Percentiles rank a stretch among this genome's conserved stretches.
These are phyloP conservation scores for Xiphophorus couchianus DNA, from an alignment of 2,113 vertebrate species.

Conservation along the genomic window DNA sequence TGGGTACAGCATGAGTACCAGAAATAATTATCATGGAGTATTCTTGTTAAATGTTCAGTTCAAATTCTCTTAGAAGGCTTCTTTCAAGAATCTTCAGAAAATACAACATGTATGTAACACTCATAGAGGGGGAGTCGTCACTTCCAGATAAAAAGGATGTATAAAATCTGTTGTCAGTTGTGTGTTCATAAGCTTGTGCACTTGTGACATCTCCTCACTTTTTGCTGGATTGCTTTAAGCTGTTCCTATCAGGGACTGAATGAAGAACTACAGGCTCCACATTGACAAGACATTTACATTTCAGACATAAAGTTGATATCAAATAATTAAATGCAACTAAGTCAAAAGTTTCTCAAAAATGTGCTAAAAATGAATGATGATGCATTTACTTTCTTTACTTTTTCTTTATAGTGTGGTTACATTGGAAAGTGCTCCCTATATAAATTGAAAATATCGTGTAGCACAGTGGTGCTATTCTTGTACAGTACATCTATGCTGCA, in stretches of 20 bases:
- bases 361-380: not conserved
- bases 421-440: not conserved
- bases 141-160: too few relatives aligned
- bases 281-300: not conserved
- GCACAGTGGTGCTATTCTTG: conserved; percentile 19
- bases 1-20: too few relatives aligned
- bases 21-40: too few relatives aligned
- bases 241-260: not conserved
- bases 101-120: not conserved
- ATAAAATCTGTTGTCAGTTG: not conserved
- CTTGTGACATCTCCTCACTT: not conserved
- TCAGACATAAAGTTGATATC: not conserved
- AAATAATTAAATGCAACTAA: not conserved
- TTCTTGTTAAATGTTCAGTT: too few relatives aligned
- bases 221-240: not conserved
- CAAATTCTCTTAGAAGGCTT: not conserved
- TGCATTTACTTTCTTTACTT: not conserved
- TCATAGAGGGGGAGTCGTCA: not conserved
- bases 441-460: conserved; percentile 40
- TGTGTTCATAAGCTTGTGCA: conserved; percentile 8
- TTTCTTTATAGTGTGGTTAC: not conserved
- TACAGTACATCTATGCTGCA: conserved; percentile 36
- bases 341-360: not conserved
- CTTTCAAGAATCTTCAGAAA: not conserved
- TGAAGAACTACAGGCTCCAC: not conserved